Evolutionary conservation across 2,888 invertebrate genomes (phyloP).

Genomic region (Drosophila recens): DNA sequence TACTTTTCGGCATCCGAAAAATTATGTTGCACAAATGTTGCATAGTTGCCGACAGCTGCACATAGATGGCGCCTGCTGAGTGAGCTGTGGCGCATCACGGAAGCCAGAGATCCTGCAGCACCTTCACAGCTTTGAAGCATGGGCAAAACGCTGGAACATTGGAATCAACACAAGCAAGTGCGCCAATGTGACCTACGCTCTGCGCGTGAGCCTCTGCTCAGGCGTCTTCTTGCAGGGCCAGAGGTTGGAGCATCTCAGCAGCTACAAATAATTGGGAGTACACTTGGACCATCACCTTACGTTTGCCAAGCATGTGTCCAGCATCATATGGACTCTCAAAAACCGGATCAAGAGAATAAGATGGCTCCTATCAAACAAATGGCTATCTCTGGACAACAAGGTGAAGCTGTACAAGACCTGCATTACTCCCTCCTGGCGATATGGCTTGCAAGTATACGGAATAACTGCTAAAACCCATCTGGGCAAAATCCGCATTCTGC

Average conservation of each 20-base stretch:
- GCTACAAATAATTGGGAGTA: not conserved
- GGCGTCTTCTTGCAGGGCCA: not conserved
- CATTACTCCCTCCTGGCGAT: not conserved
- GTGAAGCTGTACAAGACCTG: not conserved
- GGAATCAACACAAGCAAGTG: not conserved
- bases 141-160: slow-evolving; percentile 2
- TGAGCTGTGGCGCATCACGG: not conserved
- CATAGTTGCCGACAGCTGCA: too few species aligned
- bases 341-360: not conserved
- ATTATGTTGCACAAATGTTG: too few species aligned
- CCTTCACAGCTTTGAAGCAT: not conserved
- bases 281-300: not conserved
- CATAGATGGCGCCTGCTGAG: too few species aligned
- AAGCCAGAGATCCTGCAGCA: not conserved
- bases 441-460: not conserved
- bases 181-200: slow-evolving; percentile 1
- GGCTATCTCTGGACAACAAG: not conserved
- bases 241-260: not conserved
- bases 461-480: not conserved
- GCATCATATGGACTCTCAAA: not conserved
- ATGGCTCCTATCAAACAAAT: not conserved
- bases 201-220: not conserved
- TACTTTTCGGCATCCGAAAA: too few species aligned
- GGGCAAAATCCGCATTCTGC: not conserved
- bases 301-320: not conserved